These are phyloP conservation scores for Poecile atricapillus DNA, from an alignment of 2,113 vertebrate species.

Conservation along the genomic window DNA sequence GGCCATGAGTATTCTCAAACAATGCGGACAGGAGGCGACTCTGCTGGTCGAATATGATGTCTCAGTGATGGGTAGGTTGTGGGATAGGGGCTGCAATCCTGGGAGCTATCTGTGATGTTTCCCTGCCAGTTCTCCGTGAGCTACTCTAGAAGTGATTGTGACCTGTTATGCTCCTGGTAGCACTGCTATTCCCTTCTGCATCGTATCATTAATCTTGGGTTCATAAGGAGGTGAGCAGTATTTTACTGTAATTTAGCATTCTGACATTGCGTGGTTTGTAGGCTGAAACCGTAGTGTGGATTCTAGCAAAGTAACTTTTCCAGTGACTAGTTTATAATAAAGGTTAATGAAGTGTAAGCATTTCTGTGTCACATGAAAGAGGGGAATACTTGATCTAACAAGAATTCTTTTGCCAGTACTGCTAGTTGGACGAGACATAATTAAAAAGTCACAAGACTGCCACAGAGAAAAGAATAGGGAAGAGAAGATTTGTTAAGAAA, in stretches of 20 bases:
- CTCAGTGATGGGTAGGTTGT: slow-evolving; percentile 90
- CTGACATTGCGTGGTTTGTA: slow-evolving; percentile 31
- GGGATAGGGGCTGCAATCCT: neutral
- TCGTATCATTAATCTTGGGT: slow-evolving; percentile 55
- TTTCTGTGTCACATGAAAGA: neutral
- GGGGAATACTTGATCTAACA: neutral
- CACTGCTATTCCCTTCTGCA: neutral
- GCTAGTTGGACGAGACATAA: neutral
- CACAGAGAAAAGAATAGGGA: neutral
- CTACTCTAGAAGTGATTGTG: slow-evolving; percentile 5
- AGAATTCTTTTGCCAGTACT: neutral
- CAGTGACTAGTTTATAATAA: slow-evolving; percentile 41
- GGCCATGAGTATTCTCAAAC: slow-evolving; percentile 97
- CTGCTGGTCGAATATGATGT: slow-evolving; percentile 95
- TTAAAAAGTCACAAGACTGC: neutral
- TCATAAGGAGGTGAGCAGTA: slow-evolving; percentile 59
- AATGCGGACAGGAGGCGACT: slow-evolving; percentile 94
- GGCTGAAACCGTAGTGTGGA: slow-evolving; percentile 13
- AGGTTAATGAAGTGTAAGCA: slow-evolving; percentile 29
- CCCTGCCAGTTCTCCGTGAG: slow-evolving; percentile 11
- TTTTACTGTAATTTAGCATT: slow-evolving; percentile 46
- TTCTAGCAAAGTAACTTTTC: slow-evolving; percentile 50
- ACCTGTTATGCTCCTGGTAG: neutral
- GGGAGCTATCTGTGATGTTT: neutral
- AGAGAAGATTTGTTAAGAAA: neutral